phyloP scores from a whole-genome alignment of 2,113 vertebrate genomes.

The Equus przewalskii region DNA sequence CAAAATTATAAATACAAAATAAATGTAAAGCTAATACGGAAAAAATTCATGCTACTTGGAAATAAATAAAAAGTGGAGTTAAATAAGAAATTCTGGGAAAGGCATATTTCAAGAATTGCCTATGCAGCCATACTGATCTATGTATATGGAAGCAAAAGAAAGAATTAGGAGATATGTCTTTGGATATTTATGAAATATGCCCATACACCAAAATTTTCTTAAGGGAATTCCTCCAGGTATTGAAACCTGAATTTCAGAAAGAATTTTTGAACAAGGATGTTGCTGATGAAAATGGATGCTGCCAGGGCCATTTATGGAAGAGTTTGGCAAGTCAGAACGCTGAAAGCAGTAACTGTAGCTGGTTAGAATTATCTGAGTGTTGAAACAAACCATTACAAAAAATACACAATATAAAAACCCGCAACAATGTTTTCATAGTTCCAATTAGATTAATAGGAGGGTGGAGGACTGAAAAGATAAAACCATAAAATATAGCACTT shows the following conservation, averaged over 20 bases:
- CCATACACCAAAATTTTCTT: not conserved
- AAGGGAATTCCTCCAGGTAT: not conserved
- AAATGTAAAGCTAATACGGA: not conserved
- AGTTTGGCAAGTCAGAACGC: not conserved
- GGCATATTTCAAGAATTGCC: not conserved
- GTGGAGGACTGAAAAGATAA: not conserved
- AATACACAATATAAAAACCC: not conserved
- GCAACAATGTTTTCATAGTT: not conserved
- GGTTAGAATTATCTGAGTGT: not conserved
- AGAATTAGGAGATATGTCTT: not conserved
- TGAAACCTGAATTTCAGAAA: constrained; percentile 33
- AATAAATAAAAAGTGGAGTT: constrained; percentile 16
- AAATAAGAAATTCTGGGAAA: not conserved
- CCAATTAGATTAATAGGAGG: not conserved
- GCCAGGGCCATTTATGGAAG: not conserved
- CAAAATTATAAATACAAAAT: constrained; percentile 21
- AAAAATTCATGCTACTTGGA: not conserved
- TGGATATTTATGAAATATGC: not conserved
- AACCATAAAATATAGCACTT: not conserved
- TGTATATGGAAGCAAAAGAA: not conserved
- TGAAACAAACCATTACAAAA: not conserved
- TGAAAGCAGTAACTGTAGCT: not conserved
- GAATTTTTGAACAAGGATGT: not conserved
- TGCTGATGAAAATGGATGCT: not conserved
- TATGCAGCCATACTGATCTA: not conserved